These are phyloP conservation scores for Pseudachorutes palmiensis DNA, from an alignment of 1,140 invertebrate genomes.

Conservation along the genomic window DNA sequence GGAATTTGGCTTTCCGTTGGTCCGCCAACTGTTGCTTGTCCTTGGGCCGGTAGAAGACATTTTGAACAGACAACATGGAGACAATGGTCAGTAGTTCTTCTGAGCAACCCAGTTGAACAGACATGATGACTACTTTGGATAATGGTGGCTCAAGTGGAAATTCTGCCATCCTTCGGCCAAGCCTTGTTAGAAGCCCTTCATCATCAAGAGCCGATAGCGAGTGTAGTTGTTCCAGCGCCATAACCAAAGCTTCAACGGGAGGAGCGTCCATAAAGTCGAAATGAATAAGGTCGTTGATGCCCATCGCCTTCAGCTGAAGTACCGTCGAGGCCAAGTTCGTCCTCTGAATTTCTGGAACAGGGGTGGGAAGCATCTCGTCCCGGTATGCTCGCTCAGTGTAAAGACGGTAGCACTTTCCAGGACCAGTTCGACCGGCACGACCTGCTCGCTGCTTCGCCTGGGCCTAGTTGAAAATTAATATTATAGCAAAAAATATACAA, in stretches of 20 bases:
- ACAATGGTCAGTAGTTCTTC: slow-evolving; percentile 98
- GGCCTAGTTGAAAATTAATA: slow-evolving; percentile 58
- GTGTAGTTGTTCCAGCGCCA: slow-evolving; percentile 94
- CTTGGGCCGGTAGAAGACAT: slow-evolving; percentile 94
- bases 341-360: slow-evolving; percentile 98
- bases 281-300: slow-evolving; percentile 98
- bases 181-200: slow-evolving; percentile 85
- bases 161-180: slow-evolving; percentile 97
- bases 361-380: slow-evolving; percentile 97
- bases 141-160: slow-evolving; percentile 97
- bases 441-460: slow-evolving; percentile 96
- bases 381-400: slow-evolving; percentile 97
- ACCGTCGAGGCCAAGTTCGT: slow-evolving; percentile 95
- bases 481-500: slow-evolving; percentile 16
- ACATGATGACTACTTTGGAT: slow-evolving; percentile 99
- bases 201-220: slow-evolving; percentile 94
- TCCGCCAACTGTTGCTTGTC: slow-evolving; percentile 97
- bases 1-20: slow-evolving; percentile 98
- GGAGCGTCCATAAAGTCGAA: slow-evolving; percentile 99
- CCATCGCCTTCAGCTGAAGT: slow-evolving; percentile 96
- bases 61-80: slow-evolving; percentile 97
- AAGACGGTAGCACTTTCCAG: slow-evolving; percentile 94
- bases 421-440: slow-evolving; percentile 89
- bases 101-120: slow-evolving; percentile 93
- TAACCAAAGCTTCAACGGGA: slow-evolving; percentile 91